A percentile compares a stretch with the other conserved stretches of the same genome.
phyloP scores from a whole-genome alignment of 2,888 invertebrate species.

The Mesorhabditis belari region DNA sequence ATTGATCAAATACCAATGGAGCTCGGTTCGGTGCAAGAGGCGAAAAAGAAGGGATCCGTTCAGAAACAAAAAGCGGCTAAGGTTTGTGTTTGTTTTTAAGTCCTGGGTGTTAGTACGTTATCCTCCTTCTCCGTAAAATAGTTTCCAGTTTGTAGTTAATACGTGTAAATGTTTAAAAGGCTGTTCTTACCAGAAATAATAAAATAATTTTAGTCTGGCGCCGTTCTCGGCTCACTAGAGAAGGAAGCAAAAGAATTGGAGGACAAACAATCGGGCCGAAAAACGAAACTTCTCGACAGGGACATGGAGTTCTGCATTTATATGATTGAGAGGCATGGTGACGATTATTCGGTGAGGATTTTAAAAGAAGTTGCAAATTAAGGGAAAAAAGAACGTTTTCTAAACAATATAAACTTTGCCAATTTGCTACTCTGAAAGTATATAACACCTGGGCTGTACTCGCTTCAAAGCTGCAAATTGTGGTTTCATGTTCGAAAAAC shows the following conservation, averaged over 20 bases:
- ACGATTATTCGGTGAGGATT: constrained; percentile 34
- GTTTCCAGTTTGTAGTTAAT: too few species aligned
- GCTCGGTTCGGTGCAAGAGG: constrained; percentile 3
- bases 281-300: constrained; percentile 22
- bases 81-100: background rate
- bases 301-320: constrained; percentile 44
- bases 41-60: background rate
- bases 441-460: background rate
- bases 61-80: background rate
- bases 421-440: background rate
- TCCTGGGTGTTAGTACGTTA: too few species aligned
- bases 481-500: background rate
- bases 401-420: background rate
- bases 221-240: constrained; percentile 21
- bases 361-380: too few species aligned
- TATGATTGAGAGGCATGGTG: constrained; percentile 38
- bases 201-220: constrained; percentile 16
- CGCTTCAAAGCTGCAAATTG: background rate
- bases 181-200: too few species aligned
- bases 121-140: too few species aligned
- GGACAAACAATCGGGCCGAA: constrained; percentile 13
- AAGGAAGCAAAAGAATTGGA: constrained; percentile 14
- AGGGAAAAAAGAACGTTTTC: too few species aligned
- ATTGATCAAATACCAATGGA: constrained; percentile 25
- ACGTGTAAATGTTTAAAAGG: too few species aligned